Percentiles rank a stretch among this genome's conserved stretches.
These are phyloP conservation scores for Pimpla rufipes DNA, from an alignment of 2,888 invertebrate genomes.

Conservation along the genomic window DNA sequence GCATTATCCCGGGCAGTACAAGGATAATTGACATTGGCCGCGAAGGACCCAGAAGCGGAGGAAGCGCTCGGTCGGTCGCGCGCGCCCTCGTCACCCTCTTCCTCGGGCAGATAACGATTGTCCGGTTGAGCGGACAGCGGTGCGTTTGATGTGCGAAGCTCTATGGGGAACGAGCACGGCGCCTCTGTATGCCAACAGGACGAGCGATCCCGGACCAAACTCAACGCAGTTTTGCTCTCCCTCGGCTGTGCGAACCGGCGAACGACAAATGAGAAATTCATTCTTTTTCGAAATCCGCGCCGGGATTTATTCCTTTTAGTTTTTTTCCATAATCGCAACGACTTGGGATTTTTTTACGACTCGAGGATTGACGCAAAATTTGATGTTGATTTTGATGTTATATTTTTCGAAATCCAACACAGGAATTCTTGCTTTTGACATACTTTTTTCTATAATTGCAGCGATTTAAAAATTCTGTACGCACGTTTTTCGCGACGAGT, in stretches of 20 bases:
- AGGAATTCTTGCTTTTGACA: too few species aligned
- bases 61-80: constrained; percentile 68
- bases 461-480: too few species aligned
- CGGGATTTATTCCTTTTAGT: too few species aligned
- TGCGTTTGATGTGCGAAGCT: constrained; percentile 76
- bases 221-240: not conserved
- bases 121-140: constrained; percentile 78
- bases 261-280: not conserved
- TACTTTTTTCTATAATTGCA: too few species aligned
- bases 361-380: too few species aligned
- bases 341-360: too few species aligned
- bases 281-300: not conserved
- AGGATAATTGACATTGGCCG: constrained; percentile 75
- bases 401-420: too few species aligned
- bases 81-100: constrained; percentile 60
- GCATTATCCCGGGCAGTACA: constrained; percentile 65
- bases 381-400: too few species aligned
- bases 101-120: constrained; percentile 81
- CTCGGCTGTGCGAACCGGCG: not conserved
- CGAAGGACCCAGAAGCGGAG: constrained; percentile 64
- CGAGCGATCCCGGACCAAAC: constrained; percentile 7
- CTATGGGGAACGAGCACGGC: constrained; percentile 32
- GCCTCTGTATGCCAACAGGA: constrained; percentile 42
- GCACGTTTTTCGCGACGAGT: too few species aligned
- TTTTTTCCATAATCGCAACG: not conserved